These are phyloP conservation scores for Reinhardtius hippoglossoides DNA, from an alignment of 2,113 vertebrate genomes.

Conservation along the genomic window DNA sequence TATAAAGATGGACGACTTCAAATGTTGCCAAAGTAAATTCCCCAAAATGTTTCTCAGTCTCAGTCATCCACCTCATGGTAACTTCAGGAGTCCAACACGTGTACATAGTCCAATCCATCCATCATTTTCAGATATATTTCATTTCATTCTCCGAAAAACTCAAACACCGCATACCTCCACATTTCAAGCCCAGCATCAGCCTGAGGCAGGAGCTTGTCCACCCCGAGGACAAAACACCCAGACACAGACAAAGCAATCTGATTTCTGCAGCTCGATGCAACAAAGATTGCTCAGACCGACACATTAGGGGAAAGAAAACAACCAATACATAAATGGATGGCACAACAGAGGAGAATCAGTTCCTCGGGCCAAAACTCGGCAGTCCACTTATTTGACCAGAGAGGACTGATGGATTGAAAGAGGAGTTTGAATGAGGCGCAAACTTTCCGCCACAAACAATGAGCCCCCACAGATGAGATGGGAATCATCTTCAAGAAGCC, in stretches of 20 bases:
- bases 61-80: no score
- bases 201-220: neutral
- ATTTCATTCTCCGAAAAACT: neutral
- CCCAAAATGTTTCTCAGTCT: no score
- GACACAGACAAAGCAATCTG: neutral
- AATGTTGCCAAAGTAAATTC: no score
- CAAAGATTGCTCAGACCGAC: neutral
- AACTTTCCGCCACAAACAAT: neutral
- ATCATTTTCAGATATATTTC: neutral
- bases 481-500: no score
- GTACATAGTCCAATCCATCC: no score
- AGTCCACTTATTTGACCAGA: neutral
- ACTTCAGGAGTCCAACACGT: no score
- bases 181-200: no score
- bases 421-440: neutral
- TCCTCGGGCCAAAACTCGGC: neutral
- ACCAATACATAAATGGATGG: neutral
- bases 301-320: neutral
- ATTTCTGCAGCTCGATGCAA: neutral
- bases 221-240: neutral
- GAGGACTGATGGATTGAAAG: neutral
- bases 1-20: no score
- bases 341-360: neutral
- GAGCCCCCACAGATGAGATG: no score
- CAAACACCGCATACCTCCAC: no score